A percentile compares a stretch with the other conserved stretches of the same genome.
Evolutionary conservation across 2,888 invertebrate genomes (phyloP).

Genomic region (Ptychoptera contaminata): DNA sequence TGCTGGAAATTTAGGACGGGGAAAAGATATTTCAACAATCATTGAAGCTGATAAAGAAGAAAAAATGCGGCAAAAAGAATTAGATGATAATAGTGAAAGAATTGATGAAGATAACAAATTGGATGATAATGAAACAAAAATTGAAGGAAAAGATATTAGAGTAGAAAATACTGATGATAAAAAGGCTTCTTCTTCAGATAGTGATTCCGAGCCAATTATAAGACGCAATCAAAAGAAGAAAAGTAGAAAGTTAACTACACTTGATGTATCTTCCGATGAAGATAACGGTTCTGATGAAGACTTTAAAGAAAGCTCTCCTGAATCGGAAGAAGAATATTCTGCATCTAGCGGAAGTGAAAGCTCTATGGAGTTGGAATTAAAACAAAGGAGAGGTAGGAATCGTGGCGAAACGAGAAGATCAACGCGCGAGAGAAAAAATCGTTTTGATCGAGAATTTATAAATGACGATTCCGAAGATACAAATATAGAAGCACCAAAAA

Average conservation of each 20-base stretch:
- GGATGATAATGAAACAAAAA: conserved; percentile 10
- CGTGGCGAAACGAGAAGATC: conserved; percentile 34
- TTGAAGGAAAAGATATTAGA: conserved; percentile 18
- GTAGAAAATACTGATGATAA: conserved; percentile 10
- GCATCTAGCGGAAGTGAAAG: conserved; percentile 40
- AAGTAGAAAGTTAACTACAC: conserved; percentile 57
- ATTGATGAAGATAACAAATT: conserved; percentile 15
- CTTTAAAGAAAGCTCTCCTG: conserved; percentile 56
- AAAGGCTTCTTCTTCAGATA: conserved; percentile 25
- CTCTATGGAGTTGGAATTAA: conserved; percentile 23
- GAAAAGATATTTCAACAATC: conserved; percentile 87
- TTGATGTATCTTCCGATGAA: conserved; percentile 60
- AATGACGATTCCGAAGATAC: conserved; percentile 38
- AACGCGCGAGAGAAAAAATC: conserved; percentile 25
- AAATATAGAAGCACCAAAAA: conserved; percentile 33
- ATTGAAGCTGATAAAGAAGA: conserved; percentile 63
- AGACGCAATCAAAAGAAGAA: conserved; percentile 37
- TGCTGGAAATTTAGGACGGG: conserved; percentile 66
- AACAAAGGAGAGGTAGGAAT: conserved; percentile 33
- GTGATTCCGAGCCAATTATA: conserved; percentile 22
- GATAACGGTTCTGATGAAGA: conserved; percentile 82
- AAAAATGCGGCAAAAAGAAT: conserved; percentile 25
- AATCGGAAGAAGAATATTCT: conserved; percentile 36
- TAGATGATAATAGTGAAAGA: conserved; percentile 19
- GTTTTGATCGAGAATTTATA: conserved; percentile 22